Percentiles rank a stretch among this genome's conserved stretches.
These are phyloP conservation scores for Bagarius yarrelli DNA, from an alignment of 2,113 vertebrate genomes.

Conservation along the genomic window DNA sequence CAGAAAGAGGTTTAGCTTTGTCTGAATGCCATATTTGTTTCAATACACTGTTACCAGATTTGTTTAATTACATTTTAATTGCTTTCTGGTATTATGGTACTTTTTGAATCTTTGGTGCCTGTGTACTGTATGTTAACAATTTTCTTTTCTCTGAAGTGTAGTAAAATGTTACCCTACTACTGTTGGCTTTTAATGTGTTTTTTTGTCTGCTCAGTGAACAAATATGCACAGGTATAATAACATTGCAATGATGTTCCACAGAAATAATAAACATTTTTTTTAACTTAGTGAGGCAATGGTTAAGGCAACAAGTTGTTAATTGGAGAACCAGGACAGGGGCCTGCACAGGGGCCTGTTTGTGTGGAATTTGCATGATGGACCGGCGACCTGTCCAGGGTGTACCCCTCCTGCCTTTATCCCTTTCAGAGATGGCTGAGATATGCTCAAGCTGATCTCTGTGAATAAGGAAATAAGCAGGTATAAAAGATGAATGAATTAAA, in stretches of 20 bases:
- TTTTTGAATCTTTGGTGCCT: neutral
- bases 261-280: constrained; percentile 14
- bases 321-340: too few relatives aligned
- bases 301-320: too few relatives aligned
- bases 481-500: too few relatives aligned
- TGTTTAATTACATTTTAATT: neutral
- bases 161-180: neutral
- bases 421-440: too few relatives aligned
- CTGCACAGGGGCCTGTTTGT: too few relatives aligned
- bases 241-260: neutral
- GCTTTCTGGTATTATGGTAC: neutral
- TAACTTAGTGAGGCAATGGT: too few relatives aligned
- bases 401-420: too few relatives aligned
- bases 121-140: neutral
- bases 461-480: too few relatives aligned
- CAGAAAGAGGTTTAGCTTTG: constrained; percentile 1
- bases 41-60: neutral
- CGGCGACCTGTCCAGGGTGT: too few relatives aligned
- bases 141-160: too few relatives aligned
- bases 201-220: neutral
- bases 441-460: too few relatives aligned
- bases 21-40: neutral
- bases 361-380: too few relatives aligned
- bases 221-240: neutral
- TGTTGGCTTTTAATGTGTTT: neutral